Base-by-base conservation (phyloP, 2,797 vertebrate species). In the Tragelaphus oryx region DNA sequence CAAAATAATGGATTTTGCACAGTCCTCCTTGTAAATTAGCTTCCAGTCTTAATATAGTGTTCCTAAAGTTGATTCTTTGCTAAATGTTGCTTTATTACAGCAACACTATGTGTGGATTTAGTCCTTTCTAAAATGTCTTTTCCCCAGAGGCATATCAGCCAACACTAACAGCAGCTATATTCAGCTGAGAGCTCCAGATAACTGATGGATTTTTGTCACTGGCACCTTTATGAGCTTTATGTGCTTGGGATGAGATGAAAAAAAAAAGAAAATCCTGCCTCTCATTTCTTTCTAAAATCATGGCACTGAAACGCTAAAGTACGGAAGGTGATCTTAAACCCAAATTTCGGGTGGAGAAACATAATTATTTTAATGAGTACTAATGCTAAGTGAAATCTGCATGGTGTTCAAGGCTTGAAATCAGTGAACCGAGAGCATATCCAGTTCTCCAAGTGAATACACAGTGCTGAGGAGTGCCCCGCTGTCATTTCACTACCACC, bases 151-250 rank as follows among this genome's bases (percentile, higher is more conserved):
- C 59, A 3, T 85, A 97, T 96, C 80, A 97, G 91, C 95, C 89
- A 96, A 96, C 94, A 97, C 90, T 96, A 96, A 97, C 89, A 95
- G 87, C 78, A 93, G 93, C 94, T 86, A 88, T 76, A 90, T 96
- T 97, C 83, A 96, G 84, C 97, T 83, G 46, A 95, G 50, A 95
- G 85, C 48, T 95, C 65, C 68, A 87, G 82, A 96, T 92, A 97
- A 97, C 89, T 96, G 95, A 97, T 97, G 93, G 96, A 97, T 91
- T 96, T 96, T 95, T 96, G 89, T 97, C 75, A 59, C 82, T 95
- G 88, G 93, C 76, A 97, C 94, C 48, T 96, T 96, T 96, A 93
- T 95, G 87, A 95, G 93, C 71, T 93, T 95, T 76, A 97, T 97
- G 97, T 97, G 71, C 93, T 71, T 13, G 22, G 24, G 54, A 94